Percentiles rank a stretch among this genome's conserved stretches.
These are phyloP conservation scores for Biston stratarius DNA, from an alignment of 2,888 invertebrate genomes.

Conservation along the genomic window DNA sequence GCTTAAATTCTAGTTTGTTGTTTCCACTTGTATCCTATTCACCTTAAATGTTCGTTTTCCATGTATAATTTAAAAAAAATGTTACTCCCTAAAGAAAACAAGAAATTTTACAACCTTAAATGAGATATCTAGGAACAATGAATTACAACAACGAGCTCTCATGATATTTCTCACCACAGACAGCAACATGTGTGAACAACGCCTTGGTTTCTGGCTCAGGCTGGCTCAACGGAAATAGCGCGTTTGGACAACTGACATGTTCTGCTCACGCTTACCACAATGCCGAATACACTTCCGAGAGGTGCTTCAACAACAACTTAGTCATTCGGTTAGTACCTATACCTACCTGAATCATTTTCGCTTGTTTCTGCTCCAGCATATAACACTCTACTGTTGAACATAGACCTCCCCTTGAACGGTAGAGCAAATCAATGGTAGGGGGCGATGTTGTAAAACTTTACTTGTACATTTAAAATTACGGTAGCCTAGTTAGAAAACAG, in stretches of 20 bases:
- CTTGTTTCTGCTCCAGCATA: too few relatives aligned
- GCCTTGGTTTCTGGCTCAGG: conserved; percentile 64
- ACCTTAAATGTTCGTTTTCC: too few relatives aligned
- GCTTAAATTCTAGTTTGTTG: too few relatives aligned
- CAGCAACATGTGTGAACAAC: conserved; percentile 68
- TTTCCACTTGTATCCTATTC: too few relatives aligned
- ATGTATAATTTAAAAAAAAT: too few relatives aligned
- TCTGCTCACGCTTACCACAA: conserved; percentile 67
- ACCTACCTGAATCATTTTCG: not conserved
- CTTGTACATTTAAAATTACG: too few relatives aligned
- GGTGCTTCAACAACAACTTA: conserved; percentile 73
- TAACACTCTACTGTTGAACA: too few relatives aligned
- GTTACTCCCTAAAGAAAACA: too few relatives aligned
- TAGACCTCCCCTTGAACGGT: too few relatives aligned
- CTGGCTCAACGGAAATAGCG: conserved; percentile 67
- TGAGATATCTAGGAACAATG: not conserved
- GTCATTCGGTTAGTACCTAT: conserved; percentile 69
- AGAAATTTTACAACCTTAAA: not conserved
- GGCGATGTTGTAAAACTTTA: too few relatives aligned
- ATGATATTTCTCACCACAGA: conserved; percentile 50
- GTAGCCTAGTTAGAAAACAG: too few relatives aligned
- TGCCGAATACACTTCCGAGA: conserved; percentile 68
- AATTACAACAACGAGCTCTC: not conserved
- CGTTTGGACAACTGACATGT: conserved; percentile 76
- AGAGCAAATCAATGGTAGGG: too few relatives aligned